Percentiles rank a stretch among this genome's conserved stretches.
These are phyloP conservation scores for Erinaceus europaeus DNA, from an alignment of 2,113 vertebrate genomes.

Conservation along the genomic window DNA sequence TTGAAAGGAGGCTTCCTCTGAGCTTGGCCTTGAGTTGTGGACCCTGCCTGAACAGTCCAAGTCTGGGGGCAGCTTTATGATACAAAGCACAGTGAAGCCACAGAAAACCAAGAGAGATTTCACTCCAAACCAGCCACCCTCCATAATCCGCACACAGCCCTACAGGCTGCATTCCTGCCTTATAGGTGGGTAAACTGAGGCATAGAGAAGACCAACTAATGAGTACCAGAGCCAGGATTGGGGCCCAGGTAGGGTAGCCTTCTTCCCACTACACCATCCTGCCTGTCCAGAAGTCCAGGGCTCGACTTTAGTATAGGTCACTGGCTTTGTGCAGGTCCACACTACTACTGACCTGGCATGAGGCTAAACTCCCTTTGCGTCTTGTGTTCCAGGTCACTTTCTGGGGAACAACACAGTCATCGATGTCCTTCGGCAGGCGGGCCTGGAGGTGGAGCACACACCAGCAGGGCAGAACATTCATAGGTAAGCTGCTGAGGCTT, in stretches of 20 bases:
- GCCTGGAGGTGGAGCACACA: conserved; percentile 94
- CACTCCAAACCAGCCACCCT: neutral
- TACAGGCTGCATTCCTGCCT: neutral
- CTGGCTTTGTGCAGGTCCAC: neutral
- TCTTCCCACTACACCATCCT: neutral
- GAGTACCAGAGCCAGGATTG: neutral
- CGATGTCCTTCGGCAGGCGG: conserved; percentile 94
- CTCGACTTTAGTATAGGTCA: neutral
- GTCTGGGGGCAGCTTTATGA: neutral
- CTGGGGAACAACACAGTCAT: conserved; percentile 98
- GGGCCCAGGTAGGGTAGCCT: neutral
- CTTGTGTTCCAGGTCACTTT: conserved; percentile 92
- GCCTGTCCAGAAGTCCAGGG: neutral
- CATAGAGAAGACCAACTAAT: rapidly evolving
- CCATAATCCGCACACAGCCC: neutral
- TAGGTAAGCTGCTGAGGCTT: conserved; percentile 83
- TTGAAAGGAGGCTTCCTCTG: neutral
- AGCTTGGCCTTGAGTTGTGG: neutral
- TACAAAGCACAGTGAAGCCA: neutral
- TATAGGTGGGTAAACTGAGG: neutral
- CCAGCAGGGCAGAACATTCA: conserved; percentile 86
- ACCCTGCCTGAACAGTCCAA: neutral
- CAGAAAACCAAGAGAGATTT: neutral
- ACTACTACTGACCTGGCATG: neutral
- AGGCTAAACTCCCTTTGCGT: conserved; percentile 3